Evolutionary conservation across 2,888 invertebrate genomes (phyloP).

Genomic region (Phyllotreta cruciferae): DNA sequence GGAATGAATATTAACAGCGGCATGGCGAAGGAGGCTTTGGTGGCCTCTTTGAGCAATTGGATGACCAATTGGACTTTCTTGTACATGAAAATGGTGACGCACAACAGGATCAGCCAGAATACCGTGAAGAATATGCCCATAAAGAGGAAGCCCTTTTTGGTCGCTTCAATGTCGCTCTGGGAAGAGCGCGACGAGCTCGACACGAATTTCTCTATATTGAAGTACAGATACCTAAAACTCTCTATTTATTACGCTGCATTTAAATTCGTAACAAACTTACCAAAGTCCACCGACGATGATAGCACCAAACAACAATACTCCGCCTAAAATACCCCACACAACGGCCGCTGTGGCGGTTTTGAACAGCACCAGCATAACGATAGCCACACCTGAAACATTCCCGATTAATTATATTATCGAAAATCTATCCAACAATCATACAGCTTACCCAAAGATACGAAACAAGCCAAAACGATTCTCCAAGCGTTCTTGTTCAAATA

Average conservation of each 20-base stretch:
- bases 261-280: too few relatives aligned
- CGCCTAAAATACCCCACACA: conserved; percentile 43
- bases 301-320: conserved; percentile 30
- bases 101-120: conserved; percentile 31
- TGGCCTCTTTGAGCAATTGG: conserved; percentile 65
- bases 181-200: too few relatives aligned
- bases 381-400: conserved; percentile 38
- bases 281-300: conserved; percentile 30
- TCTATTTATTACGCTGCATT: too few relatives aligned
- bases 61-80: conserved; percentile 63
- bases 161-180: too few relatives aligned
- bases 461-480: conserved; percentile 42
- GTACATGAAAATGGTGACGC: conserved; percentile 36
- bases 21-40: conserved; percentile 65
- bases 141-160: conserved; percentile 7
- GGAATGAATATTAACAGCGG: conserved; percentile 64
- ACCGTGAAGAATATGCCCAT: conserved; percentile 39
- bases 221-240: conserved; percentile 32
- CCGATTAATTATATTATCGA: background rate
- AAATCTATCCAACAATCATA: too few relatives aligned
- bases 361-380: conserved; percentile 41
- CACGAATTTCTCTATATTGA: background rate
- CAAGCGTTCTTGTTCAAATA: conserved; percentile 36
- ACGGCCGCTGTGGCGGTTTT: conserved; percentile 38
- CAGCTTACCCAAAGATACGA: conserved; percentile 42